These are phyloP conservation scores for Caenorhabditis virilis DNA, from an alignment of 2,888 invertebrate genomes.

Conservation along the genomic window DNA sequence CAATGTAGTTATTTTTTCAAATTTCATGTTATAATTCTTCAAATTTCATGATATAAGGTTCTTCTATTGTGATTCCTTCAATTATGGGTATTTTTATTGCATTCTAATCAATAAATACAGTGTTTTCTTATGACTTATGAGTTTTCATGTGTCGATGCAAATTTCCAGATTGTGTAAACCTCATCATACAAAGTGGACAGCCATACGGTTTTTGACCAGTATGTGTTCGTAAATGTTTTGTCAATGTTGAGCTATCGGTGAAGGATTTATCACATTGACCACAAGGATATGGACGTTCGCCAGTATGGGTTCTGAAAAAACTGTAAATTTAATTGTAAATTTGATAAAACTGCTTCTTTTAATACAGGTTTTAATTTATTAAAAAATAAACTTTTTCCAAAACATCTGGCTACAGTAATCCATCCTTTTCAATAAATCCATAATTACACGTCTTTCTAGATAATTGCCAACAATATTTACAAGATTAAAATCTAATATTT, in stretches of 20 bases:
- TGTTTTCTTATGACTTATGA: constrained; percentile 74
- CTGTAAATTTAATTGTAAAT: not conserved
- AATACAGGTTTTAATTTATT: too few species aligned
- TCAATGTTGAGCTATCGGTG: constrained; percentile 95
- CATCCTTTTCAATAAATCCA: not conserved
- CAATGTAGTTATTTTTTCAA: too few species aligned
- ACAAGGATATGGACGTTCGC: constrained; percentile 90
- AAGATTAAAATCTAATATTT: too few species aligned
- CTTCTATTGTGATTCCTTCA: too few species aligned
- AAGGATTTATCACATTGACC: constrained; percentile 96
- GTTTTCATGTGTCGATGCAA: constrained; percentile 98
- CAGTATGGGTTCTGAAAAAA: constrained; percentile 83
- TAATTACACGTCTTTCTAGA: not conserved
- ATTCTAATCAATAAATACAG: too few species aligned
- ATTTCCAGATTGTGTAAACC: constrained; percentile 98
- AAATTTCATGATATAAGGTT: too few species aligned
- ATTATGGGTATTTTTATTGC: too few species aligned
- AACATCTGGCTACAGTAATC: too few species aligned
- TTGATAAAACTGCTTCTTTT: not conserved
- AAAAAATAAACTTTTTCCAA: constrained; percentile 2
- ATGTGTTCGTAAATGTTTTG: constrained; percentile 90
- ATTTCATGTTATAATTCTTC: too few species aligned
- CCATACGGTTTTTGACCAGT: constrained; percentile 95
- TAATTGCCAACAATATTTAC: too few species aligned
- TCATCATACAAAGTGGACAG: constrained; percentile 89